phyloP scores from a whole-genome alignment of 2,113 vertebrate genomes.

The Myrmecophaga tridactyla region DNA sequence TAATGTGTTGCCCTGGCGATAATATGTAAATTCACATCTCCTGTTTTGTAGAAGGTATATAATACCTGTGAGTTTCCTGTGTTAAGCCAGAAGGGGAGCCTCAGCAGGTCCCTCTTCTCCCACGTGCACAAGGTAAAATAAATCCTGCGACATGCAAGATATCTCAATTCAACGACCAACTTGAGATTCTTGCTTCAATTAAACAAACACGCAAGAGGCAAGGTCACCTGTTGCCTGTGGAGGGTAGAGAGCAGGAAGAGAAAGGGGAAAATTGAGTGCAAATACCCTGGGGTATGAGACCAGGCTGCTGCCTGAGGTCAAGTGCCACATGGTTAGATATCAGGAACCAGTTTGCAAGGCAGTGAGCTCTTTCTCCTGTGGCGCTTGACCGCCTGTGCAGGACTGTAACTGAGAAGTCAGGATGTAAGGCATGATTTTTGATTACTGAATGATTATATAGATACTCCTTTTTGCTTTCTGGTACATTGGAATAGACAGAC shows the following conservation, averaged over 20 bases:
- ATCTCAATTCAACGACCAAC: background rate
- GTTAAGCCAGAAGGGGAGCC: conserved; percentile 2
- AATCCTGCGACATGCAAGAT: background rate
- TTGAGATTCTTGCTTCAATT: background rate
- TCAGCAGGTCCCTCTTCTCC: background rate
- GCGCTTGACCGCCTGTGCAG: background rate
- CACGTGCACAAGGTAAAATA: background rate
- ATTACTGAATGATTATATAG: too few species aligned
- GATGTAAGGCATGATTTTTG: too few species aligned
- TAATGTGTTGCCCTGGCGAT: conserved; percentile 59
- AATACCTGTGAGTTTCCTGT: conserved; percentile 48
- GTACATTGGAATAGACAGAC: too few species aligned
- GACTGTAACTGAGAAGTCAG: too few species aligned
- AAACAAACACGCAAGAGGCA: background rate
- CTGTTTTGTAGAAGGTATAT: conserved; percentile 38
- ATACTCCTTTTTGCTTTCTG: too few species aligned
- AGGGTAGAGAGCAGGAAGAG: background rate
- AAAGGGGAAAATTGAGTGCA: background rate
- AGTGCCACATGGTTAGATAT: background rate
- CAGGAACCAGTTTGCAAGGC: background rate
- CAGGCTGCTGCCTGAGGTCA: background rate
- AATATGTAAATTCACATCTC: conserved; percentile 51
- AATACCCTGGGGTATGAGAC: background rate
- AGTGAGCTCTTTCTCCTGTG: too few species aligned
- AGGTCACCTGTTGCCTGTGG: background rate